These are phyloP conservation scores for Acropora tenuis DNA, from an alignment of 64 coral and sea anemone species.

Conservation along the genomic window DNA sequence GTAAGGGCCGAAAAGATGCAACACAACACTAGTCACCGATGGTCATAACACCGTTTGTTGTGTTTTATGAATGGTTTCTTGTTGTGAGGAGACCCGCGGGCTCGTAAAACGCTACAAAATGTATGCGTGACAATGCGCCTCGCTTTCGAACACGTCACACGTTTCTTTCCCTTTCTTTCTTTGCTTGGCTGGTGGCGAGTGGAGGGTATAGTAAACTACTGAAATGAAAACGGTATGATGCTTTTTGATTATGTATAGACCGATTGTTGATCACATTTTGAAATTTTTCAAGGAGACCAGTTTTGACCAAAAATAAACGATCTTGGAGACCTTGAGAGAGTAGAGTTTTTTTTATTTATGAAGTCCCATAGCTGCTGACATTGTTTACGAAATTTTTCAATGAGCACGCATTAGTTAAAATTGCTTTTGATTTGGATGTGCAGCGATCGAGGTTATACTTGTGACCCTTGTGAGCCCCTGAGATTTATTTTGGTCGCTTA, in stretches of 20 bases:
- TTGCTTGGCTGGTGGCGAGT: neutral
- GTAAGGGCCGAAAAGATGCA: too few species aligned
- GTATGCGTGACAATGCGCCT: constrained; percentile 68
- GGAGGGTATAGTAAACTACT: neutral
- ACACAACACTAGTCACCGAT: too few species aligned
- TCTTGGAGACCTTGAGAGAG: neutral
- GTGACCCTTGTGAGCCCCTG: too few species aligned
- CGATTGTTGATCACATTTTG: neutral
- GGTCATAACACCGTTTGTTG: neutral
- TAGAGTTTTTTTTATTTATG: neutral
- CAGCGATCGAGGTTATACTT: neutral
- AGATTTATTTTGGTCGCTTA: too few species aligned
- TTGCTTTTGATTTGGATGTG: neutral
- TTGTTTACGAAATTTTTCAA: constrained; percentile 28
- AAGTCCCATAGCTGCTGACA: neutral
- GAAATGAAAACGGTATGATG: constrained; percentile 36
- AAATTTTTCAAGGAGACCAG: neutral
- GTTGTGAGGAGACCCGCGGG: constrained; percentile 58
- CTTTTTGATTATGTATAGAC: neutral
- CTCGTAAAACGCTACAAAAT: neutral
- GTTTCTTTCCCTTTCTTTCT: constrained; percentile 53
- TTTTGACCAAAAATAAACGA: neutral
- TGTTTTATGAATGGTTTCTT: constrained; percentile 14
- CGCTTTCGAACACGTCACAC: constrained; percentile 84
- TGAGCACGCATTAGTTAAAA: neutral